Evolutionary conservation across 2,113 vertebrate species (phyloP), one percentile per base, ranked within the genome.

Genomic region (Gymnobelideus leadbeateri): DNA sequence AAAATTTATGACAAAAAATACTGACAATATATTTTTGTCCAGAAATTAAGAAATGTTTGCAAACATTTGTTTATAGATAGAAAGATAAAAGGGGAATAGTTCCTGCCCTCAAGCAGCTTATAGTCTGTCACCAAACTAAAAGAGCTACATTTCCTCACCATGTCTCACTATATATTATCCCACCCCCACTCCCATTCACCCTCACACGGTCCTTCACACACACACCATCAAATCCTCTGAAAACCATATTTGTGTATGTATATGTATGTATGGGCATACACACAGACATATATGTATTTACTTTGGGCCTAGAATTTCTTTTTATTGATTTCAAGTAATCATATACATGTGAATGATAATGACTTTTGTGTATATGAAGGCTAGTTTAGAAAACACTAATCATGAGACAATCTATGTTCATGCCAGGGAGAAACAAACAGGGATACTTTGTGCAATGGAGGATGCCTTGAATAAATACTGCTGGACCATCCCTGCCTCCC

Each of bases 381-480:
- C 93, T 84, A 31, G 61, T 91, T 96, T 94, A 89, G 89, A 92
- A 97, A 97, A 96, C 51, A 94, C 92, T 91, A 96, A 95, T 96
- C 96, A 95, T 93, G 94, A 97, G 89, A 96, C 90, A 95, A 96
- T 98, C 97, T 95, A 95, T 95, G 96, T 95, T 68, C 93, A 43
- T 37, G 51, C 95, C 89, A 95, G 95, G 92, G 89, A 96, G 49
- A 92, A 61, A 95, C 61, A 95, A 95, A 97, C 95, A 96, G 97
- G 91, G 95, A 97, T 96, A 95, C 97, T 97, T 95, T 96, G 96
- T 96, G 84, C 90, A 93, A 97, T 51, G 53, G 1, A 97, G 89
- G 91, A 93, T 96, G 97, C 97, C 97, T 95, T 97, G 95, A 89
- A 97, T 92, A 93, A 92, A 92, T 14, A 28, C 92, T 96, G 95